Percentiles rank a stretch among this genome's conserved stretches.
These are phyloP conservation scores for Mesorhabditis spiculigera DNA, from an alignment of 2,888 invertebrate genomes.

Conservation along the genomic window DNA sequence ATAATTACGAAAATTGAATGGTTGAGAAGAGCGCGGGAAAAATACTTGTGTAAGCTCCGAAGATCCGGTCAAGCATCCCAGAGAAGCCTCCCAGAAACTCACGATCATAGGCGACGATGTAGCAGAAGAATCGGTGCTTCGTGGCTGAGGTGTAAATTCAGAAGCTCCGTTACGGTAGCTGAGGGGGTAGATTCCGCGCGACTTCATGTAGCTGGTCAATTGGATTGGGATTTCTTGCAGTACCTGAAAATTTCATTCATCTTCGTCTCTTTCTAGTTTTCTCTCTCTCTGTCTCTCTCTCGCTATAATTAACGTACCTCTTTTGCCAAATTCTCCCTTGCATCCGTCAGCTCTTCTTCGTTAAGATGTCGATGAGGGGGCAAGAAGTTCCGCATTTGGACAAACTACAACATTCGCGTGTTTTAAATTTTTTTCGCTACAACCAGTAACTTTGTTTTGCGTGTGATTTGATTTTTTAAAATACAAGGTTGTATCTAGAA, in stretches of 20 bases:
- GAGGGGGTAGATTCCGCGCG: conserved; percentile 4
- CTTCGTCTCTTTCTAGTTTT: conserved; percentile 60
- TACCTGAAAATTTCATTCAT: conserved; percentile 60
- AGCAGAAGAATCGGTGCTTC: background rate
- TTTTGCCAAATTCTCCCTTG: background rate
- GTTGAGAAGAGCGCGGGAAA: too few species aligned
- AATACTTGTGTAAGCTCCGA: background rate
- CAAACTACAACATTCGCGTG: conserved; percentile 37
- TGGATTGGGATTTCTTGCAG: conserved; percentile 63
- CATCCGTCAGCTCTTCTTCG: conserved; percentile 6
- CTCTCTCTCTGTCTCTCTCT: background rate
- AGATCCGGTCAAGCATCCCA: background rate
- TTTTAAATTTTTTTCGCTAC: background rate
- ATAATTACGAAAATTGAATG: too few species aligned
- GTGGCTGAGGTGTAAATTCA: background rate
- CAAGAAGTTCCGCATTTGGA: conserved; percentile 53
- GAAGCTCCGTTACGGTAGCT: background rate
- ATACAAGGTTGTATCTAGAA: too few species aligned
- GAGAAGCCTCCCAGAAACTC: background rate
- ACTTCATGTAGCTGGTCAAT: conserved; percentile 24
- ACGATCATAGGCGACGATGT: background rate
- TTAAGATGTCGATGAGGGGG: conserved; percentile 14
- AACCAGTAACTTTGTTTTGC: too few species aligned
- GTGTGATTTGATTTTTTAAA: too few species aligned
- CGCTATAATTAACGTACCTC: background rate